A percentile compares a stretch with the other conserved stretches of the same genome.
phyloP scores from a whole-genome alignment of 2,888 invertebrate species.

The Tenthredo amoena region DNA sequence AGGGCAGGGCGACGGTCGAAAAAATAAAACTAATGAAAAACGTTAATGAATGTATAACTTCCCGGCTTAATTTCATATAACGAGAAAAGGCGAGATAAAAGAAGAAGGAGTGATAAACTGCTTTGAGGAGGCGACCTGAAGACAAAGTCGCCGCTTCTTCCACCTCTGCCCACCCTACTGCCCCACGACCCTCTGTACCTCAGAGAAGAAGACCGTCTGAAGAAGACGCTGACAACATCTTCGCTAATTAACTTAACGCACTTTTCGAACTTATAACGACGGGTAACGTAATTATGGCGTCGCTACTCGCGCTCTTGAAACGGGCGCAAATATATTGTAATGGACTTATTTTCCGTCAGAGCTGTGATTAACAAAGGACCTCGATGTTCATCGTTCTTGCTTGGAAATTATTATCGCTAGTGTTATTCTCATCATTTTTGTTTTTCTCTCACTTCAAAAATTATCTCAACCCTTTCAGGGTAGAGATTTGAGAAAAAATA shows the following conservation, averaged over 20 bases:
- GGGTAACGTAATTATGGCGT: conserved; percentile 57
- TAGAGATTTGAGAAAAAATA: neutral
- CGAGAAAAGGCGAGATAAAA: conserved; percentile 55
- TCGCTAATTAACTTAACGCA: conserved; percentile 62
- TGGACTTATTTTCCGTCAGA: conserved; percentile 33
- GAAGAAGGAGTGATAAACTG: conserved; percentile 51
- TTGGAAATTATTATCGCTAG: neutral
- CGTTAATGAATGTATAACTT: conserved; percentile 64
- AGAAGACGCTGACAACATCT: conserved; percentile 56
- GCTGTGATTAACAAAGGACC: conserved; percentile 16
- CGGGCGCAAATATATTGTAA: conserved; percentile 48
- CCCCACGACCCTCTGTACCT: conserved; percentile 26
- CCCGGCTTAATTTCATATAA: conserved; percentile 62
- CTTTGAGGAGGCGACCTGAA: conserved; percentile 54
- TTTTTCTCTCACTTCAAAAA: neutral
- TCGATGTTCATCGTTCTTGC: conserved; percentile 23
- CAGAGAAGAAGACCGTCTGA: conserved; percentile 9
- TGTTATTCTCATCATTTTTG: conserved; percentile 3
- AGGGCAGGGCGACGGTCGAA: conserved; percentile 16
- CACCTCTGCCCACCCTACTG: conserved; percentile 5
- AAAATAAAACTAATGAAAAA: conserved; percentile 57
- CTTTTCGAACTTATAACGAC: conserved; percentile 61
- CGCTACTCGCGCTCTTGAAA: conserved; percentile 39
- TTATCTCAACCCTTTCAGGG: neutral
- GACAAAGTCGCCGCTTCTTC: conserved; percentile 57